These are phyloP conservation scores for Lycia hirtaria DNA, from an alignment of 2,888 invertebrate genomes.

Conservation along the genomic window DNA sequence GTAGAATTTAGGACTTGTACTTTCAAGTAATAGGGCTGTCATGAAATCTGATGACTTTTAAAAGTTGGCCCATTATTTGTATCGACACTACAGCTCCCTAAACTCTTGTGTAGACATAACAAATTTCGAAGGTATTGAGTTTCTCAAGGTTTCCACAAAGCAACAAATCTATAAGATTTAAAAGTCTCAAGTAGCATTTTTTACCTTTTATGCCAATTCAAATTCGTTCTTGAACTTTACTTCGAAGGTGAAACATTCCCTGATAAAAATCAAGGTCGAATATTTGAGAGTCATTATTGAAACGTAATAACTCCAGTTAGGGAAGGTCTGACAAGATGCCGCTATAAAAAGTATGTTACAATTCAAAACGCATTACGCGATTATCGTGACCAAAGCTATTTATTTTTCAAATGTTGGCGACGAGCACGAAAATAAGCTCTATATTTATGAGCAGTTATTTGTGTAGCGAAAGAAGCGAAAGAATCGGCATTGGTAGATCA, in stretches of 20 bases:
- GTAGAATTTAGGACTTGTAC: too few species aligned
- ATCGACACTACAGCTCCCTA: too few species aligned
- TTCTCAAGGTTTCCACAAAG: not conserved
- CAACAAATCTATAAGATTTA: slow-evolving; percentile 14
- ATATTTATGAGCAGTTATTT: slow-evolving; percentile 70
- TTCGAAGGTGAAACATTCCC: slow-evolving; percentile 49
- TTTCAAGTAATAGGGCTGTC: too few species aligned
- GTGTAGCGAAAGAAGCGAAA: slow-evolving; percentile 53
- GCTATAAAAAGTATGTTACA: slow-evolving; percentile 66
- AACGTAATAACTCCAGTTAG: slow-evolving; percentile 65
- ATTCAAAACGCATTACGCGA: slow-evolving; percentile 72
- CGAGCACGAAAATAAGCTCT: slow-evolving; percentile 73
- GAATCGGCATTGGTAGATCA: slow-evolving; percentile 54
- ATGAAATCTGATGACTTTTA: too few species aligned
- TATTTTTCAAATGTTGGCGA: slow-evolving; percentile 67
- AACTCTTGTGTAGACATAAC: too few species aligned
- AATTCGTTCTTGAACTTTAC: slow-evolving; percentile 64
- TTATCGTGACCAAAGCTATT: slow-evolving; percentile 74
- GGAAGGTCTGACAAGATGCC: slow-evolving; percentile 74
- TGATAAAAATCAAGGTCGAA: slow-evolving; percentile 62
- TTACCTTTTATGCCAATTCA: slow-evolving; percentile 26
- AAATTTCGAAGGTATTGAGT: not conserved
- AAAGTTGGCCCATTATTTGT: too few species aligned
- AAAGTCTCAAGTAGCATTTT: slow-evolving; percentile 31
- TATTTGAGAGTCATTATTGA: slow-evolving; percentile 64